phyloP scores from a whole-genome alignment of 2,888 invertebrate genomes.

The Noctua janthina region DNA sequence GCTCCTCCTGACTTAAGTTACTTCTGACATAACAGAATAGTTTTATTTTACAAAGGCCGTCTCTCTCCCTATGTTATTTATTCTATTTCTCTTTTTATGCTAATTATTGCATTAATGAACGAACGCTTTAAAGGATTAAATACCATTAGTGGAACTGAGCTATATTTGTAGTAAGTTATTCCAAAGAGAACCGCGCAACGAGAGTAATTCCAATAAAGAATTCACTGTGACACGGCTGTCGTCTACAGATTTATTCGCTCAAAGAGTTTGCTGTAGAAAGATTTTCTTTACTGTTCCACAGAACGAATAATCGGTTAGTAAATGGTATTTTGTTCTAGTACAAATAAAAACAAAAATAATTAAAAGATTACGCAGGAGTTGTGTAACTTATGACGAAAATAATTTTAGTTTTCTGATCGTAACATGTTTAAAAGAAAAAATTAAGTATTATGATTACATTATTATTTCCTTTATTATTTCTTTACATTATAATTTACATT shows the following conservation, averaged over 20 bases:
- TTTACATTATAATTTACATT: no score
- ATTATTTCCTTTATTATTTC: no score
- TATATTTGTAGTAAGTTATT: neutral
- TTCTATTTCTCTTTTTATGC: neutral
- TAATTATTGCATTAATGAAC: neutral
- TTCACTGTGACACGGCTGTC: neutral
- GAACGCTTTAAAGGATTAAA: neutral
- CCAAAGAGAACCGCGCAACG: neutral
- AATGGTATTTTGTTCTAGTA: no score
- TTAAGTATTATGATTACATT: no score
- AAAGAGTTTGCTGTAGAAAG: neutral
- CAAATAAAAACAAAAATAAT: no score
- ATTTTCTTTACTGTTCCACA: neutral
- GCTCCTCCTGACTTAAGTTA: no score
- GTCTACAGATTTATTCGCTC: neutral
- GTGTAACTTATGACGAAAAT: neutral
- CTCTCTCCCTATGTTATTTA: no score
- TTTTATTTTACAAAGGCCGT: no score
- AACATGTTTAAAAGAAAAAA: no score
- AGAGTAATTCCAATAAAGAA: slow-evolving; percentile 8
- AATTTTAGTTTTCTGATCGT: neutral
- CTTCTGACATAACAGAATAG: no score
- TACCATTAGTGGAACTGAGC: no score
- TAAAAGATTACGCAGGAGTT: no score
- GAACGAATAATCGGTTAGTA: neutral